Base-by-base conservation (phyloP, 2,113 vertebrate genomes). In the Rhynchomys soricoides region DNA sequence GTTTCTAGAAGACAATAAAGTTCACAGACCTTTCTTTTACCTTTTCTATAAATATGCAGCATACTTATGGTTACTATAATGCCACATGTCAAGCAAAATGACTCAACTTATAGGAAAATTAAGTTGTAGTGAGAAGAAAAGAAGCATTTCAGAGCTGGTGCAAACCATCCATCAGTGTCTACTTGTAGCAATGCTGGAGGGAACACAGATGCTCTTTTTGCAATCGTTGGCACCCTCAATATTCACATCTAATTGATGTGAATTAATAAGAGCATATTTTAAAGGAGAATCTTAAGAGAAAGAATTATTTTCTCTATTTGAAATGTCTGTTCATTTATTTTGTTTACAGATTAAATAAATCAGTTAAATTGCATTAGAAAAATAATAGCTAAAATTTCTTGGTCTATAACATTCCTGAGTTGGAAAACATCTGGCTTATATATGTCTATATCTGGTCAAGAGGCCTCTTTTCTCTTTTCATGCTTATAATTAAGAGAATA, bases 371-470 rank as follows among this genome's bases (percentile, higher is more conserved):
- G 17, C 78, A 86, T 43, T 21, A 40, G 13, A 13, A 37, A 34
- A 95, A 70, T 15, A 87, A 55, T 90, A 92, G 85, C 91, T 90
- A 85, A 79, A 87, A 83, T 79, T 90, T 71, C 62, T 43, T 92
- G 11, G 22, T 74, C 93, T 45, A 8, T 92, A 78, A 78, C 17
- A 48, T 82, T 87, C 77, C 85, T 85, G 87, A n/a, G 50, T 59
- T 26, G 90, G 71, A 95, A 95, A n/a, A 12, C 79, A 13, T 55
- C 79, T 34, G 74, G 40, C 21, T 66, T 71, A 34, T 24, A 91
- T 75, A 66, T 93, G 87, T 31, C 70, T 70, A 77, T 90, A 89
- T 89, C 31, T 81, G 45, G 78, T 87, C 13, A 82, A 82, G 55
- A 40, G 37, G 37, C 11, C 37, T 59, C 12, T 81, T 66, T 5